Conservation (phyloP, 2,797 vertebrate genomes). For the Arrhamphus sclerolepis region DNA sequence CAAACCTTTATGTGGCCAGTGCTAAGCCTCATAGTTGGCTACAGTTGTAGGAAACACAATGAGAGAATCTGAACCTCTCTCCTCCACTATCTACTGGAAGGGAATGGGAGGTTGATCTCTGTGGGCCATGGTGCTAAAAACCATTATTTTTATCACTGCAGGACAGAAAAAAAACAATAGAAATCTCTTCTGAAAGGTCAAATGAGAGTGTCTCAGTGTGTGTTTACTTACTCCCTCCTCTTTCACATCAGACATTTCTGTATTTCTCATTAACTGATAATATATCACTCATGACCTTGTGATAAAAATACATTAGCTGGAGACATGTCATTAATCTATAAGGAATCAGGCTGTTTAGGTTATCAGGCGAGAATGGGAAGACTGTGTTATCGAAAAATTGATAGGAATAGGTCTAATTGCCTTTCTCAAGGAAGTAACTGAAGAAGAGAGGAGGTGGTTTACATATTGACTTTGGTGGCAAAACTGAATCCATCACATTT, state of each 20-base stretch:
- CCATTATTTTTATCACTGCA: conserved; percentile 82
- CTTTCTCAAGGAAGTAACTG: conserved; percentile 27
- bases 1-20: conserved; percentile 60
- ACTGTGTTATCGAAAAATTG: conserved; percentile 51
- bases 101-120: conserved; percentile 70
- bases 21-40: conserved; percentile 67
- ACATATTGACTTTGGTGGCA: not conserved
- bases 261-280: conserved; percentile 84
- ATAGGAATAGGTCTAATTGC: conserved; percentile 55
- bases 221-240: conserved; percentile 66
- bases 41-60: conserved; percentile 66
- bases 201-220: conserved; percentile 71
- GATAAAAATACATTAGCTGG: conserved; percentile 77
- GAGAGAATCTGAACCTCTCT: conserved; percentile 56
- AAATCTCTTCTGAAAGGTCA: conserved; percentile 76
- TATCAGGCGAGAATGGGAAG: conserved; percentile 61
- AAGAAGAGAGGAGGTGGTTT: conserved; percentile 15
- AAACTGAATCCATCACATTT: conserved; percentile 10
- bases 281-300: conserved; percentile 79
- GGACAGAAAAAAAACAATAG: conserved; percentile 71
- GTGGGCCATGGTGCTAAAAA: conserved; percentile 64
- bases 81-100: conserved; percentile 62
- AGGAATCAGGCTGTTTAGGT: conserved; percentile 72
- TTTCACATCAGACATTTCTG: conserved; percentile 67
- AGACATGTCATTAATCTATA: conserved; percentile 75